Conservation (phyloP, 1,140 invertebrate genomes). For the Coptotermes formosanus region DNA sequence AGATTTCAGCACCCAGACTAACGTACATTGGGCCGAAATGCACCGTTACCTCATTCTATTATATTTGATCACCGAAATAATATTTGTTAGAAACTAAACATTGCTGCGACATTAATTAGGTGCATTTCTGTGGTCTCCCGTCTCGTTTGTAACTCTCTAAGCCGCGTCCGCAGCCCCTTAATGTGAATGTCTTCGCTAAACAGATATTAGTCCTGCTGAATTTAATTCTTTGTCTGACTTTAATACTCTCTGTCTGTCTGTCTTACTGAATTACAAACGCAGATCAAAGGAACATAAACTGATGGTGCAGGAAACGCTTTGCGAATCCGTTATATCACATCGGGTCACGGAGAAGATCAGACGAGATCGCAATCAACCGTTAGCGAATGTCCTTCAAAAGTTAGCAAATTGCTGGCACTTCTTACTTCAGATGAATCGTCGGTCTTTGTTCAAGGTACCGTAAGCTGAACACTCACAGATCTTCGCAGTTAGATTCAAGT, state of each 20-base stretch:
- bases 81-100: no score
- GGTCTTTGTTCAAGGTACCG: background rate
- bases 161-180: no score
- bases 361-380: background rate
- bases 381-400: background rate
- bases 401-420: background rate
- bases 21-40: no score
- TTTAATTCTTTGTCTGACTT: no score
- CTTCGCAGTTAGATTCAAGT: background rate
- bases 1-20: no score
- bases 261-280: background rate
- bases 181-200: no score
- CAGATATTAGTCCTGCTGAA: no score
- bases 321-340: background rate
- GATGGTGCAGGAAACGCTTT: background rate
- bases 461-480: background rate
- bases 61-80: no score
- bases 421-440: background rate
- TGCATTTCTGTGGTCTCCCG: no score
- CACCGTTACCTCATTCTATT: no score
- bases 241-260: background rate
- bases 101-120: no score
- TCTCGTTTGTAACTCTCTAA: no score
- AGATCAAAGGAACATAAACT: slow-evolving; percentile 2
- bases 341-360: background rate